Evolutionary conservation across 2,113 vertebrate species (phyloP).

Genomic region (Pelecanus crispus): DNA sequence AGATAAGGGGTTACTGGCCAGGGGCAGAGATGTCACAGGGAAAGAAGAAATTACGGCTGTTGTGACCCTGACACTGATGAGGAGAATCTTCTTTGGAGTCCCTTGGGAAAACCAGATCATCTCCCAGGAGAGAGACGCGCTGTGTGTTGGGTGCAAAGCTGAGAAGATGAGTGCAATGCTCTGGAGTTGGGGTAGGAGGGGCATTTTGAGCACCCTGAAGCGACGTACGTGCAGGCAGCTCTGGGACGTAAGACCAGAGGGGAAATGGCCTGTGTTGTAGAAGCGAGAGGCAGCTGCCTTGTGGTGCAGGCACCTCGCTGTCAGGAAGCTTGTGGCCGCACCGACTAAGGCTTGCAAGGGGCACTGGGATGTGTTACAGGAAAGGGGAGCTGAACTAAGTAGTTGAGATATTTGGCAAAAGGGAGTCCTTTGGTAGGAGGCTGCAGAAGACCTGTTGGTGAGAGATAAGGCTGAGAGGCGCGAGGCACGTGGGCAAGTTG

Average conservation of each 20-base stretch:
- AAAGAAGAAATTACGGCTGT: neutral
- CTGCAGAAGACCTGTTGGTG: neutral
- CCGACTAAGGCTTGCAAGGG: neutral
- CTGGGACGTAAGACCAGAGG: neutral
- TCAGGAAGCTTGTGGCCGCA: neutral
- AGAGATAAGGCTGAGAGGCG: neutral
- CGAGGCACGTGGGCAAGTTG: neutral
- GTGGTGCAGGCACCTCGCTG: accelerated
- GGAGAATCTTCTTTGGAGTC: neutral
- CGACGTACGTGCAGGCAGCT: neutral
- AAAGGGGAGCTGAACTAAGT: neutral
- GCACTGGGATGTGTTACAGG: neutral
- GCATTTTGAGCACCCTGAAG: accelerated
- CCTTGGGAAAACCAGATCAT: neutral
- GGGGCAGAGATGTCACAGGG: neutral
- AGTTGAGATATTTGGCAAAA: neutral
- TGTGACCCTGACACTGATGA: neutral
- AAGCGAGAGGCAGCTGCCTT: neutral
- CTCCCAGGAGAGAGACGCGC: neutral
- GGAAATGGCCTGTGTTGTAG: neutral
- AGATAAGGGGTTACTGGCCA: neutral
- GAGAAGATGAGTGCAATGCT: neutral
- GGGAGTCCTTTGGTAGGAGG: neutral
- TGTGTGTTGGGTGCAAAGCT: neutral
- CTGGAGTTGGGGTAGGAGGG: neutral